Evolutionary conservation across 2,113 vertebrate species (phyloP).

Genomic region (Lontra canadensis): DNA sequence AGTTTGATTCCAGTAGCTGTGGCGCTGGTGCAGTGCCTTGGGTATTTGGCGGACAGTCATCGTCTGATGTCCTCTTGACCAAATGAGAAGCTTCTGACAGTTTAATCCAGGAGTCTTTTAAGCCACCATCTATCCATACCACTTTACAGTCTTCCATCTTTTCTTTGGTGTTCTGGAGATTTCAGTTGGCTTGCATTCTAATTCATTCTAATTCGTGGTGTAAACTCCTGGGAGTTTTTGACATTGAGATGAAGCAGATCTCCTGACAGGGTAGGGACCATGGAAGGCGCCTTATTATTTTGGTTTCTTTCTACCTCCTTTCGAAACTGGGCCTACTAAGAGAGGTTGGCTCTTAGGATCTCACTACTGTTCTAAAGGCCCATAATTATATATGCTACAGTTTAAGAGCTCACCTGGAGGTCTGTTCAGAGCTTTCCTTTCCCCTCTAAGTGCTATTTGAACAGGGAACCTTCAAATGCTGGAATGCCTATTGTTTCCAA

Average conservation of each 20-base stretch:
- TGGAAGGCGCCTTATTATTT: background rate
- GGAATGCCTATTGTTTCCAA: background rate
- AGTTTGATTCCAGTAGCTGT: background rate
- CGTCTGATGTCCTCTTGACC: background rate
- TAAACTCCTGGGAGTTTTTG: background rate
- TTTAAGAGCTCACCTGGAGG: background rate
- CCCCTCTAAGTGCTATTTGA: background rate
- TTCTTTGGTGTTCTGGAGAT: background rate
- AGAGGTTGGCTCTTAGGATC: background rate
- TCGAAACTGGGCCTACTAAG: background rate
- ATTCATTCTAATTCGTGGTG: background rate
- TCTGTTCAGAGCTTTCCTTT: conserved; percentile 16
- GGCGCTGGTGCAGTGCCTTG: background rate
- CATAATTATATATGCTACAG: background rate
- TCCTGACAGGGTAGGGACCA: background rate
- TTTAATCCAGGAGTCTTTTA: background rate
- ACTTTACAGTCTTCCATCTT: conserved; percentile 28
- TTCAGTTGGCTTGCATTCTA: background rate
- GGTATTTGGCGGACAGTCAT: background rate
- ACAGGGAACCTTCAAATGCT: background rate
- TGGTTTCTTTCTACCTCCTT: background rate
- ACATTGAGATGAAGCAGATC: background rate
- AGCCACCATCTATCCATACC: background rate
- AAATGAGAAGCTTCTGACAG: background rate
- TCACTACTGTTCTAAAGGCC: conserved; percentile 14